Percentiles rank a stretch among this genome's conserved stretches.
phyloP scores from a whole-genome alignment of 2,888 invertebrate species.

The Drosophila parthenogenetica region DNA sequence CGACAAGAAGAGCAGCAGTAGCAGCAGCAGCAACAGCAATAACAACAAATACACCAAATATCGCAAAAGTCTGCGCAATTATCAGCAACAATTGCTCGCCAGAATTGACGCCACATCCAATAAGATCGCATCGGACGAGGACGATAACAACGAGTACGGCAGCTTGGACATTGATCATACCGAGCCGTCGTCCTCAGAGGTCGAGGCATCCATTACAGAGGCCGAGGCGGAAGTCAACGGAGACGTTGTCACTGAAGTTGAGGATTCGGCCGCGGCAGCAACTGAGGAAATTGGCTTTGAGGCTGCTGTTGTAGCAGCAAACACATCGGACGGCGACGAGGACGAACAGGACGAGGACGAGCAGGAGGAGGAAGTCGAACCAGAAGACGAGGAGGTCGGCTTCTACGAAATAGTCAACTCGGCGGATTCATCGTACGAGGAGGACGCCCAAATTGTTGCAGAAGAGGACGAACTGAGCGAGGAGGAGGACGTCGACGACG shows the following conservation, averaged over 20 bases:
- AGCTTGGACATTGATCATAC: constrained; percentile 43
- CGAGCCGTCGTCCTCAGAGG: constrained; percentile 34
- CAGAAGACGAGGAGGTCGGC: constrained; percentile 63
- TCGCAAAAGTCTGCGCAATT: constrained; percentile 73
- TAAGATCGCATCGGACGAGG: constrained; percentile 22
- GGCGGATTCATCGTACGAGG: constrained; percentile 75
- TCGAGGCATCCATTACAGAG: constrained; percentile 15
- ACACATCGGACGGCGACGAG: constrained; percentile 49
- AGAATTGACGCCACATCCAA: constrained; percentile 45
- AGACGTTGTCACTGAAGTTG: constrained; percentile 15
- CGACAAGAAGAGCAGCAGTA: constrained; percentile 37
- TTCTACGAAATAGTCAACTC: constrained; percentile 77
- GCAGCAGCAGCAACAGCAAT: constrained; percentile 42
- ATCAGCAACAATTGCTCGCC: constrained; percentile 65
- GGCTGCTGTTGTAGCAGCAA: constrained; percentile 5
- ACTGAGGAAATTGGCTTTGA: constrained; percentile 20
- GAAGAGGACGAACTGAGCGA: constrained; percentile 77
- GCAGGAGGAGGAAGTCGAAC: constrained; percentile 66
- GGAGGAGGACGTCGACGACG: constrained; percentile 68
- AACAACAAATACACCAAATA: constrained; percentile 68
- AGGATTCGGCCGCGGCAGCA: constrained; percentile 26
- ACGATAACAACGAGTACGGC: constrained; percentile 30
- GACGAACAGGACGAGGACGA: constrained; percentile 59
- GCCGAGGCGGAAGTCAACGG: not conserved
- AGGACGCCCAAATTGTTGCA: constrained; percentile 77